Conservation (phyloP, 2,797 vertebrate genomes). For the Gouania willdenowi region DNA sequence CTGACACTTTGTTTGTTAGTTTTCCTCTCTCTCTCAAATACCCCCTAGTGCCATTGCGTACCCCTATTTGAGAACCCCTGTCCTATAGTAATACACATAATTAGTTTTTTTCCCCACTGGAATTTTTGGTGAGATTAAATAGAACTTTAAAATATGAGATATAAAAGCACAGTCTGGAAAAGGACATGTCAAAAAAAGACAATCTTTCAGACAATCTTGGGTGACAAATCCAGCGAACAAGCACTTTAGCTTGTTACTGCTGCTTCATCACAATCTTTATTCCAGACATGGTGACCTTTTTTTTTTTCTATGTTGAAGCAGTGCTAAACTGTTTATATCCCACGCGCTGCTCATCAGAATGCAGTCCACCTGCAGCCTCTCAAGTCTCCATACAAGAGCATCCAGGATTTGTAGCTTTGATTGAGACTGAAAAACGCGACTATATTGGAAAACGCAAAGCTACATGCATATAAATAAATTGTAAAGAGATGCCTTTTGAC, state of each 20-base stretch:
- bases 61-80: too few relatives aligned
- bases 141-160: too few relatives aligned
- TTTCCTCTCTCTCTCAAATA: too few relatives aligned
- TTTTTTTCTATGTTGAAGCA: conserved; percentile 24
- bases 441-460: conserved; percentile 38
- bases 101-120: too few relatives aligned
- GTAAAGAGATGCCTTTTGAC: conserved; percentile 49
- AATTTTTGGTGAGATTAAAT: too few relatives aligned
- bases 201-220: too few relatives aligned
- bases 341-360: conserved; percentile 54
- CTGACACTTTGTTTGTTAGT: too few relatives aligned
- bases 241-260: not conserved
- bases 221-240: not conserved
- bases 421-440: conserved; percentile 38
- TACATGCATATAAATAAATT: conserved; percentile 55
- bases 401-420: conserved; percentile 36
- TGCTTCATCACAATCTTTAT: conserved; percentile 15
- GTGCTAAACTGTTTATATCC: conserved; percentile 45
- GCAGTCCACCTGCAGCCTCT: conserved; percentile 42
- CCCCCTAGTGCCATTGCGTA: too few relatives aligned
- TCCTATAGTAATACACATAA: too few relatives aligned
- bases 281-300: conserved; percentile 30
- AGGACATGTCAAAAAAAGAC: too few relatives aligned
- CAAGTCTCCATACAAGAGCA: conserved; percentile 48
- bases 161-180: too few relatives aligned